phyloP scores from a whole-genome alignment of 2,888 invertebrate genomes.

The Eristalinus sepulchralis region DNA sequence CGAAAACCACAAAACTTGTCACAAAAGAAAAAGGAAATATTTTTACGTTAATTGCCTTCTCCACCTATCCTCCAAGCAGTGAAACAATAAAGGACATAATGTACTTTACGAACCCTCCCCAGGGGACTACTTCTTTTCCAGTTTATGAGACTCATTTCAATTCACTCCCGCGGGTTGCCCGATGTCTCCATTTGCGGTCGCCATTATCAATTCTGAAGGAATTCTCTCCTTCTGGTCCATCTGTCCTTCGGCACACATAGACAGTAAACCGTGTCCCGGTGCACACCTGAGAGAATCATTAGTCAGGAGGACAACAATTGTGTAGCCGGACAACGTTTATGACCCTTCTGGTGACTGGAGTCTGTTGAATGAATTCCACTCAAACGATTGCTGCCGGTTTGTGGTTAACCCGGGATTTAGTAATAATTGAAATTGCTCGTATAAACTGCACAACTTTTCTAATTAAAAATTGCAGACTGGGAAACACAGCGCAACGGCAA shows the following conservation, averaged over 20 bases:
- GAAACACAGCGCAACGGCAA: no score
- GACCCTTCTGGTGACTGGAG: background rate
- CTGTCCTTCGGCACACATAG: background rate
- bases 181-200: background rate
- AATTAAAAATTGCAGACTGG: conserved; percentile 14
- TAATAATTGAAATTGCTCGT: conserved; percentile 36
- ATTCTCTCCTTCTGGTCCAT: background rate
- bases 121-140: background rate
- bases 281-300: background rate
- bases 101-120: background rate
- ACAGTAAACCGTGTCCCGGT: background rate
- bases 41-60: no score
- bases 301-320: background rate
- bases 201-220: background rate
- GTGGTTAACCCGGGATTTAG: background rate
- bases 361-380: background rate
- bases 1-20: no score
- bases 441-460: conserved; percentile 33
- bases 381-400: background rate
- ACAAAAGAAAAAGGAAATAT: no score
- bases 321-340: background rate
- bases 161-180: background rate
- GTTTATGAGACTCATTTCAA: background rate
- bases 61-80: background rate
- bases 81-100: background rate